Evolutionary conservation across 1,140 invertebrate species (phyloP).

Genomic region (Plodia interpunctella): DNA sequence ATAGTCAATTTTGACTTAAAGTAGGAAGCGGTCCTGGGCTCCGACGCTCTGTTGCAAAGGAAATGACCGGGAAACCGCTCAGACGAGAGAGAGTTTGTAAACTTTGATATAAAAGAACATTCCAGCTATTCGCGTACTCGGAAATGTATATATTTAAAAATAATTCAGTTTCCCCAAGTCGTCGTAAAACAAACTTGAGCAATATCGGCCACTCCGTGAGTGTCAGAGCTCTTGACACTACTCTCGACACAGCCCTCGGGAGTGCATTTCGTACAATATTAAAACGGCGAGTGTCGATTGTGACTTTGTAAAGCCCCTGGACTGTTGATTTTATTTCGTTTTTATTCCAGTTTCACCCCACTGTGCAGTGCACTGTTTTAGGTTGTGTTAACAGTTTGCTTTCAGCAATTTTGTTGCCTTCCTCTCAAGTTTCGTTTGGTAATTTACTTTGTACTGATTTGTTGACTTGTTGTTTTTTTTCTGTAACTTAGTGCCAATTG

Average conservation of each 20-base stretch:
- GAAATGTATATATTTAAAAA: background rate
- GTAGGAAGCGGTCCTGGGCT: too few relatives aligned
- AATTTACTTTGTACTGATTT: too few relatives aligned
- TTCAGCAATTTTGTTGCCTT: too few relatives aligned
- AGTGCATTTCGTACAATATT: conserved; percentile 19
- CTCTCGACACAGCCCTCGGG: conserved; percentile 9
- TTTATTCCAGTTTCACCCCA: background rate
- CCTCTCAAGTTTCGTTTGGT: too few relatives aligned
- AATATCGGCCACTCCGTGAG: conserved; percentile 10
- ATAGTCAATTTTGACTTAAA: too few relatives aligned
- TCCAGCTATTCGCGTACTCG: background rate
- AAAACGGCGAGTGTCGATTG: conserved; percentile 10
- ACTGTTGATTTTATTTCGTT: conserved; percentile 11
- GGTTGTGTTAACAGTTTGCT: too few relatives aligned
- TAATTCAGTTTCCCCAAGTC: background rate
- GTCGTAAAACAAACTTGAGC: background rate
- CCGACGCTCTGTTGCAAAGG: too few relatives aligned
- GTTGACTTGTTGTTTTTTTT: too few relatives aligned
- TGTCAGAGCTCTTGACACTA: conserved; percentile 7
- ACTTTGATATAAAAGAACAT: background rate
- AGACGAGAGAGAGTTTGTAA: too few relatives aligned
- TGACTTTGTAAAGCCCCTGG: conserved; percentile 9
- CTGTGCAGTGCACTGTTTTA: too few relatives aligned
- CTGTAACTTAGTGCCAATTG: too few relatives aligned
- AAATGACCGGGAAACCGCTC: too few relatives aligned